Evolutionary conservation across 2,113 vertebrate genomes (phyloP).

Genomic region (Perca flavescens): DNA sequence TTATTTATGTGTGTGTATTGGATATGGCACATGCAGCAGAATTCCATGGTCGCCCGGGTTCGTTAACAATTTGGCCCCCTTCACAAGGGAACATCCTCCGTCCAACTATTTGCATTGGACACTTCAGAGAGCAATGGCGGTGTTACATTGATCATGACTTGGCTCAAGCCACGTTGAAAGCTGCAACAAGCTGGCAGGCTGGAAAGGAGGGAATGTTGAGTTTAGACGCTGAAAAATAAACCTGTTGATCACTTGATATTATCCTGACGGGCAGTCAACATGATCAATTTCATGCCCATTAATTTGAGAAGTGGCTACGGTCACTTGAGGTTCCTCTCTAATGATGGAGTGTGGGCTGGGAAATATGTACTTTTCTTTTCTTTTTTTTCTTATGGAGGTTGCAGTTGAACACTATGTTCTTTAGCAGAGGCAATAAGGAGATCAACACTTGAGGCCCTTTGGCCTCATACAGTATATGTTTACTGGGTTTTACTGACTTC

Average conservation of each 20-base stretch:
- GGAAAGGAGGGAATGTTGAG: conserved; percentile 19
- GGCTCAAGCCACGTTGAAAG: conserved; percentile 19
- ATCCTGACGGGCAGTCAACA: conserved; percentile 9
- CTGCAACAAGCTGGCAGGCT: conserved; percentile 6
- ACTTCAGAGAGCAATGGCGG: conserved; percentile 1
- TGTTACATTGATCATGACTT: conserved; percentile 46
- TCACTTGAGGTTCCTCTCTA: conserved; percentile 28
- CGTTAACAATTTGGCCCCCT: conserved; percentile 29
- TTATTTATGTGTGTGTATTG: conserved; percentile 9
- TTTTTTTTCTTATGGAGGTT: not conserved
- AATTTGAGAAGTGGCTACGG: conserved; percentile 26
- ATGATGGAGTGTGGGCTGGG: conserved; percentile 3
- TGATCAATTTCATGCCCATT: conserved; percentile 37
- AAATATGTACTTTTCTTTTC: not conserved
- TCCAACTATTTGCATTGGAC: conserved; percentile 28
- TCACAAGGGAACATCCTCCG: not conserved
- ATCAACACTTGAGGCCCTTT: not conserved
- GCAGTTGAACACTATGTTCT: not conserved
- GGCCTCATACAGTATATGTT: not conserved
- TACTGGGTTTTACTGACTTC: not conserved
- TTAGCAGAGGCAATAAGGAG: not conserved
- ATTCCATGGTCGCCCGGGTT: conserved; percentile 16
- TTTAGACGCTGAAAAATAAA: conserved; percentile 53
- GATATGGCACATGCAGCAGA: not conserved
- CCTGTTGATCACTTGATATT: conserved; percentile 58